phyloP scores from a whole-genome alignment of 2,113 vertebrate genomes.

The Seriola aureovittata region DNA sequence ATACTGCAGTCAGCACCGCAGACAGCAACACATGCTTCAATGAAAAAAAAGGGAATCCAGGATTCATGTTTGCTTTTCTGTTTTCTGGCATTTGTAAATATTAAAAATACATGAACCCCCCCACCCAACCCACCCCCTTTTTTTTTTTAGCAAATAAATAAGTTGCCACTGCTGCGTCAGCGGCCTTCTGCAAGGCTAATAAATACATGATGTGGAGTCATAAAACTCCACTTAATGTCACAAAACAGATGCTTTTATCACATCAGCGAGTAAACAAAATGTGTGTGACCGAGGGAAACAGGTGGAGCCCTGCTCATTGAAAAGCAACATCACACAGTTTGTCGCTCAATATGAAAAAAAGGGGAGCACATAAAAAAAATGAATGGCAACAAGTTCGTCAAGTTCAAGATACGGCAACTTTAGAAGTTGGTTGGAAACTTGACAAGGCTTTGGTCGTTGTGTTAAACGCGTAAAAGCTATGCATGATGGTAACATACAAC shows the following conservation, averaged over 20 bases:
- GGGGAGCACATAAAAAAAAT: slow-evolving; percentile 2
- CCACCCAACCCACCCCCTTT: neutral
- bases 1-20: slow-evolving; percentile 33
- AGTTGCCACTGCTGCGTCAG: slow-evolving; percentile 38
- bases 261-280: slow-evolving; percentile 48
- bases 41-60: slow-evolving; percentile 20
- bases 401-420: slow-evolving; percentile 15
- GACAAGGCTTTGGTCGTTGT: neutral
- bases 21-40: slow-evolving; percentile 6
- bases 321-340: neutral
- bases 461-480: neutral
- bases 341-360: slow-evolving; percentile 9
- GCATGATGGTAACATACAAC: neutral
- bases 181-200: slow-evolving; percentile 11
- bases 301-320: slow-evolving; percentile 31
- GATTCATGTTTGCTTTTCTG: slow-evolving; percentile 35
- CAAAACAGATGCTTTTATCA: slow-evolving; percentile 58
- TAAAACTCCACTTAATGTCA: slow-evolving; percentile 50
- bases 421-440: slow-evolving; percentile 19
- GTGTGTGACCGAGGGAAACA: slow-evolving; percentile 30
- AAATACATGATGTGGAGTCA: slow-evolving; percentile 51
- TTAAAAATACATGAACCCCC: slow-evolving; percentile 40
- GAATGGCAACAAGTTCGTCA: slow-evolving; percentile 13
- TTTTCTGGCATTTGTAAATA: slow-evolving; percentile 52
- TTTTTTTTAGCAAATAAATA: neutral